Conservation (phyloP, 2,888 invertebrate genomes). For the Charanyca ferruginea region DNA sequence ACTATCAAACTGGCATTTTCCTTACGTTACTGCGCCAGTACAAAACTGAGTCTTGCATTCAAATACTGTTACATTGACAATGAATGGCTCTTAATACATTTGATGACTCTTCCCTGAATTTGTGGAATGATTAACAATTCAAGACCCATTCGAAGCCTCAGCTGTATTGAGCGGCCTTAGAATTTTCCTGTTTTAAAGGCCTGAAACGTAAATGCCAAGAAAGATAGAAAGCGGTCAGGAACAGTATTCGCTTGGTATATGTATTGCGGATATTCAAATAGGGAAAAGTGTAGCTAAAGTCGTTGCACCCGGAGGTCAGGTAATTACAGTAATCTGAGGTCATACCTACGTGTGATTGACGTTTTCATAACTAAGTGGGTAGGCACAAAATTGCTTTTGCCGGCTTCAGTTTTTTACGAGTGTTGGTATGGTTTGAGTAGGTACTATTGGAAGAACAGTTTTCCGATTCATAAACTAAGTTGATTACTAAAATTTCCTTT, state of each 20-base stretch:
- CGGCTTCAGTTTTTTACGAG: constrained; percentile 2
- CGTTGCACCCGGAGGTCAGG: constrained; percentile 38
- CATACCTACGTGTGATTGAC: constrained; percentile 17
- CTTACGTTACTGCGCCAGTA: constrained; percentile 15
- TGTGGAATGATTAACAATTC: constrained; percentile 34
- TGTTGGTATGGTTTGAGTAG: too few relatives aligned
- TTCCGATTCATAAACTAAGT: background rate
- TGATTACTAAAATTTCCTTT: background rate
- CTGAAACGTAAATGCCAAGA: constrained; percentile 42
- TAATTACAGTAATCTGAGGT: constrained; percentile 43
- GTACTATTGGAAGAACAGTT: background rate
- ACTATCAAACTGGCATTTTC: constrained; percentile 29
- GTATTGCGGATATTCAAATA: constrained; percentile 14
- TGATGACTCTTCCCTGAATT: constrained; percentile 9
- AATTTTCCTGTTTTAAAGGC: constrained; percentile 26
- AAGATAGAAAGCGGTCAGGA: constrained; percentile 19
- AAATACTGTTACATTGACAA: constrained; percentile 23
- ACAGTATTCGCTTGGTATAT: background rate
- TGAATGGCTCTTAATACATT: constrained; percentile 19
- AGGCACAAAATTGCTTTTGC: constrained; percentile 3
- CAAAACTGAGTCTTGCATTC: constrained; percentile 15
- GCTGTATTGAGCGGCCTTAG: constrained; percentile 24
- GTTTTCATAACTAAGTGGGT: constrained; percentile 26
- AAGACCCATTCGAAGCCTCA: constrained; percentile 15
- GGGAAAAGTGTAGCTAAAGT: constrained; percentile 10